A percentile compares a stretch with the other conserved stretches of the same genome.
Evolutionary conservation across 2,113 vertebrate genomes (phyloP).

Genomic region (Corynorhinus townsendii): DNA sequence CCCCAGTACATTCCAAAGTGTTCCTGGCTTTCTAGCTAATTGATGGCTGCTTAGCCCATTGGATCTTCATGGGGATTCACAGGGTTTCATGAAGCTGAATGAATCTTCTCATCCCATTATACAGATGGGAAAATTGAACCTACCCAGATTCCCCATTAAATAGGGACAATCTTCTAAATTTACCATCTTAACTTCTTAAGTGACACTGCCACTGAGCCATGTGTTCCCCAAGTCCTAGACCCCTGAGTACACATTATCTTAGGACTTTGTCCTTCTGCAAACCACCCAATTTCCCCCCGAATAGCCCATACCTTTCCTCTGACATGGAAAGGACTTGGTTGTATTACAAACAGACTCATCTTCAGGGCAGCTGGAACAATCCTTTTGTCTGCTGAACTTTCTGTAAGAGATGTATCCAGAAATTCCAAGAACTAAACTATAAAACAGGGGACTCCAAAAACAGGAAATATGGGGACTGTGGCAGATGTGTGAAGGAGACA

Average conservation of each 20-base stretch:
- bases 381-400: neutral
- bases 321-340: neutral
- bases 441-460: neutral
- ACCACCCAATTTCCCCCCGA: neutral
- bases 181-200: neutral
- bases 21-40: fast-evolving
- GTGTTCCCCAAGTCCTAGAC: neutral
- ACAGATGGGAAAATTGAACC: neutral
- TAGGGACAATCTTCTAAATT: neutral
- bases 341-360: too few species aligned
- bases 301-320: neutral
- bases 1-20: neutral
- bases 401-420: neutral
- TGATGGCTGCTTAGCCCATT: fast-evolving
- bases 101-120: neutral
- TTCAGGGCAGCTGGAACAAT: too few species aligned
- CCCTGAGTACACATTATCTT: neutral
- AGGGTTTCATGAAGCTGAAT: neutral
- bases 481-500: neutral
- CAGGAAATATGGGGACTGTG: neutral
- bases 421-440: neutral
- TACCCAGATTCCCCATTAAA: neutral
- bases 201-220: neutral
- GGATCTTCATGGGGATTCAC: neutral
- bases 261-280: neutral